Evolutionary conservation across 2,113 vertebrate species (phyloP), one percentile per base, ranked within the genome.

Genomic region (Phalacrocorax pelagicus): DNA sequence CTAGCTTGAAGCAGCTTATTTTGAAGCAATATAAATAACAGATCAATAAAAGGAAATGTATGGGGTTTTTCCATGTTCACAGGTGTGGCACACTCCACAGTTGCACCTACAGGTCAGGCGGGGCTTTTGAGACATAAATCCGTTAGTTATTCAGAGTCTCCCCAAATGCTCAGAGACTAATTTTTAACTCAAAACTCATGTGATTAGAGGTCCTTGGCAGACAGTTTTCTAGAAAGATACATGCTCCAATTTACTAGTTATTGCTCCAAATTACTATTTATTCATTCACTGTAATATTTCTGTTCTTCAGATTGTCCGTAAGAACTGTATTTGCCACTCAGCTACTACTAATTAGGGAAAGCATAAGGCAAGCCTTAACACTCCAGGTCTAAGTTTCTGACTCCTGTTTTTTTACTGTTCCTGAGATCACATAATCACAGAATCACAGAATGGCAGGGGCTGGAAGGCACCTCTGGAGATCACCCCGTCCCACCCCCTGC

Each of bases 51-150:
- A 49, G n/a, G 16, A 52, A 55, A 15, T 34, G 32, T 61, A 49
- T 75, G 9, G 1, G 5, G 20, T 55, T 86, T 47, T 65, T 30
- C 30, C 2, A 6, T 51, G 13, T 74, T 81, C 40, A 66, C 38
- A 91, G 59, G 21, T 34, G 19, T 30, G 1, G 0, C 1, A 7
- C 5, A 0, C 1, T 8, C 80, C 62, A 81, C 21, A 0, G 26
- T 3, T 38, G 38, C 66, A 86, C 62, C 26, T 0, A 13, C 38
- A 83, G 83, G 93, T 91, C 83, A 77, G 82, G 47, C 24, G 70
- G 24, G 5, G 26, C 7, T 63, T 71, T 63, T 29, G 30, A 36
- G 42, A 46, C 14, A 5, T 1, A 3, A 84, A 6, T 6, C 40
- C 36, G 24, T 59, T 7, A 44, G 9, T 30, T 61, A 49, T 70